Evolutionary conservation across 2,797 vertebrate genomes (phyloP).

Genomic region (Oryzias sinensis): DNA sequence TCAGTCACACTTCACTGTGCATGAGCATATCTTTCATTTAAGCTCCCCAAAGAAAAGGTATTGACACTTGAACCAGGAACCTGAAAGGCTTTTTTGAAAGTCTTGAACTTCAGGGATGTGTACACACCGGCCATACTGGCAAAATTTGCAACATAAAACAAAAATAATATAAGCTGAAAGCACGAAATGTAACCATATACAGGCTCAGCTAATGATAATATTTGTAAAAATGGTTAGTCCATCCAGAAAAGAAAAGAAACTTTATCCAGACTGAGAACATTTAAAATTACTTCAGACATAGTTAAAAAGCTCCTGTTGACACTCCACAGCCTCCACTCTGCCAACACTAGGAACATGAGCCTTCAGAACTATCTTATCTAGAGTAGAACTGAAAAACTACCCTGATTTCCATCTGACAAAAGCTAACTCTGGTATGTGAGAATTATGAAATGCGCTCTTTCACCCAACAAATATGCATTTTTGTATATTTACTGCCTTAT

Average conservation of each 20-base stretch:
- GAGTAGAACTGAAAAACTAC: slow-evolving; percentile 13
- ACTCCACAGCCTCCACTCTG: slow-evolving; percentile 2
- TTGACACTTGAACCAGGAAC: slow-evolving; percentile 29
- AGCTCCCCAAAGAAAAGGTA: slow-evolving; percentile 32
- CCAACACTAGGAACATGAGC: slow-evolving; percentile 24
- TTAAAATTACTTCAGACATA: slow-evolving; percentile 12
- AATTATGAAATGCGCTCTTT: too few species aligned
- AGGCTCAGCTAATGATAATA: slow-evolving; percentile 6
- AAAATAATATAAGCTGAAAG: slow-evolving; percentile 19
- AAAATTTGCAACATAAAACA: slow-evolving; percentile 19
- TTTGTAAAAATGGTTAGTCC: slow-evolving; percentile 6
- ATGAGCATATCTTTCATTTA: slow-evolving; percentile 31
- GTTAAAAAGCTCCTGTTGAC: slow-evolving; percentile 31
- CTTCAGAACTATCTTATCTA: slow-evolving; percentile 18
- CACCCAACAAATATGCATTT: too few species aligned
- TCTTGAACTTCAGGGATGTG: slow-evolving; percentile 19
- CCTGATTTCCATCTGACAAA: slow-evolving; percentile 18
- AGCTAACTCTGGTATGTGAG: slow-evolving; percentile 17
- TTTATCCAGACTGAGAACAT: slow-evolving; percentile 15
- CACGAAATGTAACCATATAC: slow-evolving; percentile 11
- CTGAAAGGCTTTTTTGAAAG: slow-evolving; percentile 15
- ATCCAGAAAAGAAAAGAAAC: slow-evolving; percentile 23
- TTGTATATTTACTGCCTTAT: too few species aligned
- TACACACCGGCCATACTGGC: slow-evolving; percentile 11
- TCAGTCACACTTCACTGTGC: slow-evolving; percentile 52